Conservation (phyloP, 2,113 vertebrate species). For the Rhynchomys soricoides region DNA sequence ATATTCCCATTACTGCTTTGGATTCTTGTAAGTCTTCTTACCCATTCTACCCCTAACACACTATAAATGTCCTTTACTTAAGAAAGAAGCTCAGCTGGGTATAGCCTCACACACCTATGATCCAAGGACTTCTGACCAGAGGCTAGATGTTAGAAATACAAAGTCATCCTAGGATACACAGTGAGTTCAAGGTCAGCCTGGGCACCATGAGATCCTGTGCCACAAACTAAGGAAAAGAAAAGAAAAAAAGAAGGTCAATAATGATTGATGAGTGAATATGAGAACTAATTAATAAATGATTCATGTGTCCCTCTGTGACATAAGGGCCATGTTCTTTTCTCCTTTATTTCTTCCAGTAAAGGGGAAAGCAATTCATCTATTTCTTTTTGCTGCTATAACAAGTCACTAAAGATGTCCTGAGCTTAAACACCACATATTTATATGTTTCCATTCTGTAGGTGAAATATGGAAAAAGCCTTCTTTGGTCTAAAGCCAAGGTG, state of each 20-base stretch:
- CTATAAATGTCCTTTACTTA: neutral
- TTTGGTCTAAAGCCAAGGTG: neutral
- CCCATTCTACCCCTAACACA: neutral
- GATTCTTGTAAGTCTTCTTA: neutral
- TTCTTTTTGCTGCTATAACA: neutral
- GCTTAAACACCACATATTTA: neutral
- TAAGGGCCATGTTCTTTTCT: neutral
- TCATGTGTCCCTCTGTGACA: neutral
- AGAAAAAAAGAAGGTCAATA: neutral
- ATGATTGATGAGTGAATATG: neutral
- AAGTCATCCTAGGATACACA: neutral
- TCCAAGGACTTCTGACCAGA: neutral
- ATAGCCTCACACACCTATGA: neutral
- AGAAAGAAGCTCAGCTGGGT: neutral
- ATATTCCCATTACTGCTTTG: neutral
- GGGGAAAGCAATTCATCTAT: neutral
- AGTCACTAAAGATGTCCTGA: neutral
- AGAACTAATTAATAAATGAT: neutral
- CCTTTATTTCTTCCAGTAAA: neutral
- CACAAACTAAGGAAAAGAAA: neutral
- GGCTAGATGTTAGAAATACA: no score
- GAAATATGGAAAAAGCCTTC: neutral
- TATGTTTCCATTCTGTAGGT: neutral
- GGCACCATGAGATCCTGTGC: neutral
- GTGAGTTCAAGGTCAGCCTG: neutral